These are phyloP conservation scores for Mamestra configurata DNA, from an alignment of 1,140 invertebrate genomes.

Conservation along the genomic window DNA sequence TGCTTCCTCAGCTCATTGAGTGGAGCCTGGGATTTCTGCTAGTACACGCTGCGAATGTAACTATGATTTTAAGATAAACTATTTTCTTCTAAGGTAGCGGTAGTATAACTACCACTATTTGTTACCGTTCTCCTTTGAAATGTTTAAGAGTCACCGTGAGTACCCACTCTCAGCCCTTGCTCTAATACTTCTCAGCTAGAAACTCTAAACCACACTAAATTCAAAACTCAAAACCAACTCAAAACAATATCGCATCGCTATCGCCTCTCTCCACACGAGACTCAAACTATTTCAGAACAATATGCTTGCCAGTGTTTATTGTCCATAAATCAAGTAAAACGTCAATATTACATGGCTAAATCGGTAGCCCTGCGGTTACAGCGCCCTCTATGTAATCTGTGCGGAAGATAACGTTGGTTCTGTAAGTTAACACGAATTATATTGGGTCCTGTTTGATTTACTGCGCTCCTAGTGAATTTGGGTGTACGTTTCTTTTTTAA, in stretches of 20 bases:
- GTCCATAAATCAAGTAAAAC: conserved; percentile 77
- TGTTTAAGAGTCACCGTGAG: too few relatives aligned
- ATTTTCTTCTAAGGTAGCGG: too few relatives aligned
- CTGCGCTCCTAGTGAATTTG: neutral
- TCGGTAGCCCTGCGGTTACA: conserved; percentile 55
- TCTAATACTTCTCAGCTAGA: too few relatives aligned
- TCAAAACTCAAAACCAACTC: neutral
- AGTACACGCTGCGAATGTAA: too few relatives aligned
- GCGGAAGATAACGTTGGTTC: conserved; percentile 49
- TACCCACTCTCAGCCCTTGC: too few relatives aligned
- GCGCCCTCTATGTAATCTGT: conserved; percentile 39
- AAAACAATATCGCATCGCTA: conserved; percentile 5
- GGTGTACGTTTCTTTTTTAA: neutral
- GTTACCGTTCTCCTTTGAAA: too few relatives aligned
- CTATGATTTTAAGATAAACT: too few relatives aligned
- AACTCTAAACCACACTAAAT: neutral
- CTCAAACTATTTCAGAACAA: conserved; percentile 67
- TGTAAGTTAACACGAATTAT: conserved; percentile 46
- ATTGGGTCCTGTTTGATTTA: conserved; percentile 30
- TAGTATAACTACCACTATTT: too few relatives aligned
- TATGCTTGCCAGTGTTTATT: conserved; percentile 76
- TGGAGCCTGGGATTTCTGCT: too few relatives aligned
- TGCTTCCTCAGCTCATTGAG: too few relatives aligned
- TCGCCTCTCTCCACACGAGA: neutral
- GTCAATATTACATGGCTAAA: conserved; percentile 72